These are phyloP conservation scores for Troilus luridus DNA, from an alignment of 2,888 invertebrate species.

Conservation along the genomic window DNA sequence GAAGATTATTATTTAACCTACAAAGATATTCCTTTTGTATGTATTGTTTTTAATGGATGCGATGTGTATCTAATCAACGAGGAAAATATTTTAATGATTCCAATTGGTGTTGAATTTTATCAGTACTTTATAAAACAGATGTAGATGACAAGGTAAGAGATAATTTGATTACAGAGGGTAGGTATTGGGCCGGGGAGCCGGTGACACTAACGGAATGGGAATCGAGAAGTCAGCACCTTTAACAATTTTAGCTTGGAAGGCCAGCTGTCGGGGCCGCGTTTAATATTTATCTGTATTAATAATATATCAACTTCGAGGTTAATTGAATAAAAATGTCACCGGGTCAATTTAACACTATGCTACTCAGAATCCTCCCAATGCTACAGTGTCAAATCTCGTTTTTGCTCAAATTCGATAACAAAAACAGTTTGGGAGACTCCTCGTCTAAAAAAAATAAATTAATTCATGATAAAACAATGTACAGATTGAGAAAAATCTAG, in stretches of 20 bases:
- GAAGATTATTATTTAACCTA: no score
- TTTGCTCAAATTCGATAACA: background rate
- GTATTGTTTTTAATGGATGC: no score
- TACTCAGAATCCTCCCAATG: background rate
- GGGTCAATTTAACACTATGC: background rate
- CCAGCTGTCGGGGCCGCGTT: background rate
- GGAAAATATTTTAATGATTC: no score
- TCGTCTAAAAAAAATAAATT: background rate
- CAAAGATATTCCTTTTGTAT: no score
- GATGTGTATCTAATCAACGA: no score
- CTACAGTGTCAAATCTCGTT: background rate
- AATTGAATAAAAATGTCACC: constrained; percentile 8
- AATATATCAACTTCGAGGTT: background rate
- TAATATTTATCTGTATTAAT: constrained; percentile 12
- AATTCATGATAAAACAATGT: background rate
- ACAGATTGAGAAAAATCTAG: no score
- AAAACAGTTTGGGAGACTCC: background rate
- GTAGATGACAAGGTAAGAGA: background rate
- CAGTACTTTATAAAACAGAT: background rate
- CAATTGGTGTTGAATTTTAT: background rate
- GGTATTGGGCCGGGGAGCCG: background rate
- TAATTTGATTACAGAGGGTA: background rate
- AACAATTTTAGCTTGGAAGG: background rate
- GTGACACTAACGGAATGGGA: background rate
- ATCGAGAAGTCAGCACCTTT: constrained; percentile 25